phyloP scores from a whole-genome alignment of 1,140 invertebrate species.

The Ostrea denselamellosa region DNA sequence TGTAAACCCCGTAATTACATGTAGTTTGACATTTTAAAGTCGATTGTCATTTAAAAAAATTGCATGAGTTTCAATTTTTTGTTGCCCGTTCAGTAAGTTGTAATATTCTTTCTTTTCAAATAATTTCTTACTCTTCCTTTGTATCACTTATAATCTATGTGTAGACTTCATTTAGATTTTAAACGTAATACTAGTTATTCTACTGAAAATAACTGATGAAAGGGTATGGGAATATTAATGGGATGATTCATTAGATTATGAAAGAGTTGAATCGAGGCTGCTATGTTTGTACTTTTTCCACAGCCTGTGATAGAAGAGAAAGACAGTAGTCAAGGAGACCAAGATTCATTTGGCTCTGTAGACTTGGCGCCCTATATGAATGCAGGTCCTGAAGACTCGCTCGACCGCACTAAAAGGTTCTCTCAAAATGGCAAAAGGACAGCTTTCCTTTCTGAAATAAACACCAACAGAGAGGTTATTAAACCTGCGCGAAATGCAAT shows the following conservation, averaged over 20 bases:
- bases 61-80: constrained; percentile 14
- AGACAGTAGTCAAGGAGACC: constrained; percentile 40
- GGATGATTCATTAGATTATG: neutral
- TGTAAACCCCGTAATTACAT: neutral
- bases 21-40: neutral
- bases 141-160: neutral
- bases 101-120: neutral
- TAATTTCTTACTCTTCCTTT: neutral
- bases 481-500: constrained; percentile 37
- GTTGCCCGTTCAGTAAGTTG: neutral
- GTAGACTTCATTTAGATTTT: neutral
- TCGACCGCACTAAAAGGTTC: constrained; percentile 37
- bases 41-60: neutral
- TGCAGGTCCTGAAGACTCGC: neutral
- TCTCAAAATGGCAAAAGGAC: constrained; percentile 32
- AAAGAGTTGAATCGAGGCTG: neutral
- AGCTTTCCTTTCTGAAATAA: constrained; percentile 13
- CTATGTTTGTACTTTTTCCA: constrained; percentile 30
- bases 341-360: constrained; percentile 63
- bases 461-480: neutral
- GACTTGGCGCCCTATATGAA: constrained; percentile 65
- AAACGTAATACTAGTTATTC: neutral
- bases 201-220: neutral
- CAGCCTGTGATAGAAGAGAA: constrained; percentile 26
- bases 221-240: too few species aligned